These are phyloP conservation scores for Gasterosteus aculeatus DNA, from an alignment of 2,113 vertebrate species.

Conservation along the genomic window DNA sequence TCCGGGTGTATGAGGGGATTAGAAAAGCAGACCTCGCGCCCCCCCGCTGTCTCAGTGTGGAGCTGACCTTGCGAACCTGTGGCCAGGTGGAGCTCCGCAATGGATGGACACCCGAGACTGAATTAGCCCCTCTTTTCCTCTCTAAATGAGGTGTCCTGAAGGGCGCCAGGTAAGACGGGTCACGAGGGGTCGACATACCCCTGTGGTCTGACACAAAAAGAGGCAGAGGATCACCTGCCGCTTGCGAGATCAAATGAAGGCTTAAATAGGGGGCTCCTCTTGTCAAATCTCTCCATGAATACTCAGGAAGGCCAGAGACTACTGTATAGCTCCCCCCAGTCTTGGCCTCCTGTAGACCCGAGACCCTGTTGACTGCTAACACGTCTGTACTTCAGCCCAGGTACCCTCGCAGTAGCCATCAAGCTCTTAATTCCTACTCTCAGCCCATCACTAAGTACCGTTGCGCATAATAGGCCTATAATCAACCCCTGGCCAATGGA, in stretches of 20 bases:
- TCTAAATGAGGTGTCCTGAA: constrained; percentile 75
- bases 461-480: constrained; percentile 78
- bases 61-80: constrained; percentile 67
- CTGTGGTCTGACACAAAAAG: constrained; percentile 76
- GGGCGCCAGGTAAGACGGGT: constrained; percentile 78
- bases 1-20: constrained; percentile 73
- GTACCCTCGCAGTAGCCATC: constrained; percentile 73
- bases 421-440: constrained; percentile 78
- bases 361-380: constrained; percentile 70
- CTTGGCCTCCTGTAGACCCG: constrained; percentile 67
- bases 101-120: constrained; percentile 58
- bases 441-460: constrained; percentile 75
- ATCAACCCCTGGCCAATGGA: constrained; percentile 76
- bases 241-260: constrained; percentile 79
- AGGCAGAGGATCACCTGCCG: constrained; percentile 78
- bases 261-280: constrained; percentile 70
- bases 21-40: constrained; percentile 60
- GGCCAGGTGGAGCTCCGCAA: constrained; percentile 72
- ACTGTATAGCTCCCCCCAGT: constrained; percentile 64
- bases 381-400: constrained; percentile 64
- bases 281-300: constrained; percentile 80
- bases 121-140: constrained; percentile 59
- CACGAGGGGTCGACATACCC: constrained; percentile 64
- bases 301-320: constrained; percentile 69
- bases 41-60: constrained; percentile 65